These are phyloP conservation scores for Pseudobourletiella spinata DNA, from an alignment of 1,140 invertebrate genomes.

Conservation along the genomic window DNA sequence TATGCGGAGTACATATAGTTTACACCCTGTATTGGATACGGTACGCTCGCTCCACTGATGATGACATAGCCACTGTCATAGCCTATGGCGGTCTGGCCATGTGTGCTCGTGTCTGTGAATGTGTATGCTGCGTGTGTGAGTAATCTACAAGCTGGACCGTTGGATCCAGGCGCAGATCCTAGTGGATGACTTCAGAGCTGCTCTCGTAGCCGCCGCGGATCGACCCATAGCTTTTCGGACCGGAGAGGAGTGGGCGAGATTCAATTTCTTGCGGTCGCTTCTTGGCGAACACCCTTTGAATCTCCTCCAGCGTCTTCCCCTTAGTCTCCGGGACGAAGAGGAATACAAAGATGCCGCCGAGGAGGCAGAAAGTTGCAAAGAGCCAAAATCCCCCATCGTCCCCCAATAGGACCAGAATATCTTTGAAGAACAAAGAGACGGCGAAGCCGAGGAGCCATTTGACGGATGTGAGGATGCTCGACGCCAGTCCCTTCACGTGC, in stretches of 20 bases:
- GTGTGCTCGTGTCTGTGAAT: too few species aligned
- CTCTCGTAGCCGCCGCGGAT: too few species aligned
- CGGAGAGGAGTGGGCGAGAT: not conserved
- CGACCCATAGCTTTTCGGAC: not conserved
- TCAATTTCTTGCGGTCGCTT: not conserved
- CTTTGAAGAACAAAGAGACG: conserved; percentile 43
- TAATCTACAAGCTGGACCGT: too few species aligned
- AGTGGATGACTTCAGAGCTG: too few species aligned
- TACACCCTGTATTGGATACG: too few species aligned
- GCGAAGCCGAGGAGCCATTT: conserved; percentile 41
- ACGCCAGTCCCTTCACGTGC: conserved; percentile 23
- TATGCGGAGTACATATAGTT: too few species aligned
- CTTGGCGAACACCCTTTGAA: conserved; percentile 14
- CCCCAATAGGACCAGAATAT: conserved; percentile 41
- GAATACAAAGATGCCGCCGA: conserved; percentile 43
- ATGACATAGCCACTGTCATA: too few species aligned
- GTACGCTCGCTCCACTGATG: too few species aligned
- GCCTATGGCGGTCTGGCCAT: too few species aligned
- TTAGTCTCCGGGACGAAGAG: conserved; percentile 48
- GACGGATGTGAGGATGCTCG: conserved; percentile 19
- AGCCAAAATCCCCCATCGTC: conserved; percentile 45
- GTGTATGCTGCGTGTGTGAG: too few species aligned
- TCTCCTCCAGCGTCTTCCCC: conserved; percentile 26
- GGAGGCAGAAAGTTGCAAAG: conserved; percentile 43
- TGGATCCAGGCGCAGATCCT: too few species aligned